Evolutionary conservation across 2,113 vertebrate genomes (phyloP).

Genomic region (Zeus faber): DNA sequence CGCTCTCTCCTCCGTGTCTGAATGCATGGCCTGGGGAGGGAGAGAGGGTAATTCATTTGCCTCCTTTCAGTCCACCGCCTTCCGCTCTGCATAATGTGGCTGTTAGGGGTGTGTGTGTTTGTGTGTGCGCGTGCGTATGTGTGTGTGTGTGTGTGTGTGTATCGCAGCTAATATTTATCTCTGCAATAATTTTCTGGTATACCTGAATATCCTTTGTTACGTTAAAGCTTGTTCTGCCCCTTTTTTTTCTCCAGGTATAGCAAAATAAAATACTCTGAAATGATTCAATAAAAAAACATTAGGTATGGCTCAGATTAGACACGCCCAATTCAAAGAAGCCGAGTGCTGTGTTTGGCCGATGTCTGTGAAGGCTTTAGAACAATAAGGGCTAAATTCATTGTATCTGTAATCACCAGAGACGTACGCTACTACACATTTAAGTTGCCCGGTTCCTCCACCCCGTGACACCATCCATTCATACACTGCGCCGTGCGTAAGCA

Average conservation of each 20-base stretch:
- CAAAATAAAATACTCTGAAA: slow-evolving; percentile 22
- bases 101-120: slow-evolving; percentile 53
- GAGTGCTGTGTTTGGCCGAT: background rate
- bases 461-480: slow-evolving; percentile 48
- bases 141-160: slow-evolving; percentile 23
- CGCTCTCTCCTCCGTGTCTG: slow-evolving; percentile 59
- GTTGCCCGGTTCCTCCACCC: slow-evolving; percentile 29
- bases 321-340: slow-evolving; percentile 1
- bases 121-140: slow-evolving; percentile 20
- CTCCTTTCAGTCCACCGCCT: slow-evolving; percentile 60
- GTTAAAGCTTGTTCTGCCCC: slow-evolving; percentile 41
- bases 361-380: background rate
- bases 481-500: slow-evolving; percentile 38
- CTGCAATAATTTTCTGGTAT: slow-evolving; percentile 64
- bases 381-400: slow-evolving; percentile 21
- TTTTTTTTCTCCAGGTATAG: slow-evolving; percentile 24
- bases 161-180: slow-evolving; percentile 63
- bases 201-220: slow-evolving; percentile 49
- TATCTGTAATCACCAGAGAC: slow-evolving; percentile 18
- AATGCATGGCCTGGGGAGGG: slow-evolving; percentile 70
- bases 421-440: slow-evolving; percentile 31
- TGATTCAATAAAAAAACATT: slow-evolving; percentile 23
- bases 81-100: slow-evolving; percentile 68
- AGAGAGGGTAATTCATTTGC: slow-evolving; percentile 65
- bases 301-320: slow-evolving; percentile 9